phyloP scores from a whole-genome alignment of 2,888 invertebrate species.

The Conchocele bisecta region DNA sequence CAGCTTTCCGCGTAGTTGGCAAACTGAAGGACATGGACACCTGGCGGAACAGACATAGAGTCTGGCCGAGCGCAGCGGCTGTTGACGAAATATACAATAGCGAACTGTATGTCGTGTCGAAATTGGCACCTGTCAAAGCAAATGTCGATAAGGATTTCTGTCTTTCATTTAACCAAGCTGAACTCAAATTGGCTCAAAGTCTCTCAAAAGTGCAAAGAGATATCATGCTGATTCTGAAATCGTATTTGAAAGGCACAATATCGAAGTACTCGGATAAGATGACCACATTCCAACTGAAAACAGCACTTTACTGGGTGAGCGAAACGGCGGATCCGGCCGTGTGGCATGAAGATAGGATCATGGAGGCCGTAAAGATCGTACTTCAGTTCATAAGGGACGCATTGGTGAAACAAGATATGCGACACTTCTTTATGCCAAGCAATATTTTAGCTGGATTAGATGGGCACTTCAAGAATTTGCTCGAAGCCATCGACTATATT shows the following conservation, averaged over 20 bases:
- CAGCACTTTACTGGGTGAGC: constrained; percentile 49
- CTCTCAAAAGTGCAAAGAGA: constrained; percentile 28
- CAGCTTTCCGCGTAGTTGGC: constrained; percentile 32
- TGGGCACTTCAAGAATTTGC: background rate
- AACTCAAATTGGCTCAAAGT: constrained; percentile 32
- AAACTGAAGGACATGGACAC: constrained; percentile 26
- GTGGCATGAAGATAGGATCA: constrained; percentile 15
- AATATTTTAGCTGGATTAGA: constrained; percentile 38
- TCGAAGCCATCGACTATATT: constrained; percentile 10
- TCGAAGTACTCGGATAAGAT: background rate
- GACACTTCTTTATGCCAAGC: constrained; percentile 34
- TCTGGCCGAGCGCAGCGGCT: constrained; percentile 24
- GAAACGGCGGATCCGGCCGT: constrained; percentile 23
- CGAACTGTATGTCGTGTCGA: constrained; percentile 46
- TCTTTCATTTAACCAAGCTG: constrained; percentile 48
- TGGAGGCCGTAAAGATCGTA: constrained; percentile 7
- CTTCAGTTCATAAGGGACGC: constrained; percentile 10
- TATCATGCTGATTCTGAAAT: constrained; percentile 42
- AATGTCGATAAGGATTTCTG: constrained; percentile 47
- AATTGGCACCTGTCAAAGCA: constrained; percentile 25
- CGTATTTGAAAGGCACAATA: constrained; percentile 41
- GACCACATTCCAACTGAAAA: constrained; percentile 52
- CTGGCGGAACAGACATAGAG: background rate
- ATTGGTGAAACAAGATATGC: background rate
- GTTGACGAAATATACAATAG: constrained; percentile 35